These are phyloP conservation scores for Gibbula magus DNA, from an alignment of 2,888 invertebrate species.

Conservation along the genomic window DNA sequence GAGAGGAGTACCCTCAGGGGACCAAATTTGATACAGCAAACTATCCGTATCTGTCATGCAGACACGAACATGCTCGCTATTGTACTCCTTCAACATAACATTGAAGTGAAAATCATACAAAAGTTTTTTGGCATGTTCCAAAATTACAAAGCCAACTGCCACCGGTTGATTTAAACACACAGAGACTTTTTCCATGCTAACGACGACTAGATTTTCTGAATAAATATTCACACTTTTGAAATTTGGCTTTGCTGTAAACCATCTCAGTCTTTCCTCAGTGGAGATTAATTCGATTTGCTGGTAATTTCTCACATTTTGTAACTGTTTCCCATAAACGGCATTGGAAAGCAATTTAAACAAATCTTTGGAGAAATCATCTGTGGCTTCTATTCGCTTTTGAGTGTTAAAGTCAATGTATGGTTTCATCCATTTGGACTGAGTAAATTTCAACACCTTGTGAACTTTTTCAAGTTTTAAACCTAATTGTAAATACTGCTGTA, in stretches of 20 bases:
- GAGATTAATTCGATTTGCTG: not conserved
- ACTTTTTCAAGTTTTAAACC: not conserved
- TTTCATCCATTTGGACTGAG: not conserved
- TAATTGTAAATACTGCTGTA: too few species aligned
- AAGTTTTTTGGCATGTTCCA: not conserved
- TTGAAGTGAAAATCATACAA: too few species aligned
- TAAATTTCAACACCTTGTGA: not conserved
- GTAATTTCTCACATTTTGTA: not conserved
- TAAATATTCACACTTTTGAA: too few species aligned
- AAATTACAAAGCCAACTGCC: too few species aligned
- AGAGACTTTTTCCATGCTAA: not conserved
- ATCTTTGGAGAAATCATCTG: too few species aligned
- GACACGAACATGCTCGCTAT: not conserved
- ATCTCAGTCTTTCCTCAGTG: not conserved
- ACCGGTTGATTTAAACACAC: not conserved
- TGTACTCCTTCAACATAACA: too few species aligned
- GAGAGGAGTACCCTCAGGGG: not conserved
- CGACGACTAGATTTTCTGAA: too few species aligned
- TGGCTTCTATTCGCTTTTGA: too few species aligned
- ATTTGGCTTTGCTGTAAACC: too few species aligned
- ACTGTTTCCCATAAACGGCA: too few species aligned
- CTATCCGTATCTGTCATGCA: not conserved
- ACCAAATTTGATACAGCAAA: not conserved
- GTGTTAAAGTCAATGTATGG: not conserved
- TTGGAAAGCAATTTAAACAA: too few species aligned